These are phyloP conservation scores for Pristionchus maxplancki DNA, from an alignment of 2,888 invertebrate genomes.

Conservation along the genomic window DNA sequence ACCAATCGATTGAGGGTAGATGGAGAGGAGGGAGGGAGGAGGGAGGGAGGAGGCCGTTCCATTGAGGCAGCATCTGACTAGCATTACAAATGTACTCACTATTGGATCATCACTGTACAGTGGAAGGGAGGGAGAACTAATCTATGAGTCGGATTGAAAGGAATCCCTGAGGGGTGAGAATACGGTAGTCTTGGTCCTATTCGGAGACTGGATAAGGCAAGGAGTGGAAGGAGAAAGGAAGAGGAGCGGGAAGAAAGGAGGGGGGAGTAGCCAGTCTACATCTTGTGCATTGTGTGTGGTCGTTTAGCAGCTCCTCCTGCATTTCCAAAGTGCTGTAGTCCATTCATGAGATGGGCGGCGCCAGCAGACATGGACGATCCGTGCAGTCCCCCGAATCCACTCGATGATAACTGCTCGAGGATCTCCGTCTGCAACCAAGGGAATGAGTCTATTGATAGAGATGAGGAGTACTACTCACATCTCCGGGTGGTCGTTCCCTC, in stretches of 20 bases:
- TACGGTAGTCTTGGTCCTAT: conserved; percentile 31
- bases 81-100: background rate
- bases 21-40: background rate
- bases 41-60: background rate
- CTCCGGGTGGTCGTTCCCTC: conserved; percentile 51
- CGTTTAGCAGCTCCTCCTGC: background rate
- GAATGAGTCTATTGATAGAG: background rate
- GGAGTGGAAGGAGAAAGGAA: background rate
- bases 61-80: conserved; percentile 1
- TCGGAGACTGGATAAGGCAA: background rate
- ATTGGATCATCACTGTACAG: conserved; percentile 17
- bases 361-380: conserved; percentile 53
- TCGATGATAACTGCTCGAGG: conserved; percentile 53
- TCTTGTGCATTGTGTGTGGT: conserved; percentile 47
- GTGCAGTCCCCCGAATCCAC: conserved; percentile 37
- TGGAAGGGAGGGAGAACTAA: background rate
- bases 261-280: background rate
- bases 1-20: conserved; percentile 4
- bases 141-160: background rate
- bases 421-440: conserved; percentile 56
- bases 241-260: background rate
- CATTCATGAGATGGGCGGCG: conserved; percentile 58
- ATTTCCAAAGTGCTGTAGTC: conserved; percentile 51
- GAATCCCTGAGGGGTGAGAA: background rate
- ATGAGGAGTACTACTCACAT: background rate